Percentiles rank a stretch among this genome's conserved stretches.
Evolutionary conservation across 2,113 vertebrate species (phyloP).

Genomic region (Ornithorhynchus anatinus): DNA sequence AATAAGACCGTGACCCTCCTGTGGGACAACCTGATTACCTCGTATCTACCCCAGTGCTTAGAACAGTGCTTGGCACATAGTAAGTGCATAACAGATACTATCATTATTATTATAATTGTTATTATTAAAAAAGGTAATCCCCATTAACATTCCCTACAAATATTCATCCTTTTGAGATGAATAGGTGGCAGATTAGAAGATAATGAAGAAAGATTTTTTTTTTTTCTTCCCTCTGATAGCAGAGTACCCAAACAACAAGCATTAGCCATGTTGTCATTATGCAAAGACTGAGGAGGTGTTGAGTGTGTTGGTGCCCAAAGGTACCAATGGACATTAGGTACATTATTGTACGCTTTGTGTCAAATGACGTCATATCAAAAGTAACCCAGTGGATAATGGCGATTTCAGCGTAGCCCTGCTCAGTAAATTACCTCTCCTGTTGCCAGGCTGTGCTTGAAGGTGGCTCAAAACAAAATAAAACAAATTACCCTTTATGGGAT

Average conservation of each 20-base stretch:
- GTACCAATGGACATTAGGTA: neutral
- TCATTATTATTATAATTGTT: no score
- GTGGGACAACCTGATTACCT: no score
- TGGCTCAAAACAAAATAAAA: slow-evolving; percentile 17
- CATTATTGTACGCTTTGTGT: neutral
- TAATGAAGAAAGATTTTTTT: no score
- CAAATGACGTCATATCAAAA: neutral
- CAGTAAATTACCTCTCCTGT: neutral
- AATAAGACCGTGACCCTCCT: no score
- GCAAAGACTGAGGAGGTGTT: neutral
- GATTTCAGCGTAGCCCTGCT: neutral
- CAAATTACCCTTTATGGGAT: slow-evolving; percentile 29
- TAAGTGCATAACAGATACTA: no score
- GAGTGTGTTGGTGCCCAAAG: accelerated
- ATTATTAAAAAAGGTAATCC: neutral
- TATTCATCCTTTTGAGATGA: neutral
- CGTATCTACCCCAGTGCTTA: no score
- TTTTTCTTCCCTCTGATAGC: neutral
- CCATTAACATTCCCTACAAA: neutral
- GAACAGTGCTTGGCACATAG: no score
- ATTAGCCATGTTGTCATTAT: neutral
- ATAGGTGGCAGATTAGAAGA: no score
- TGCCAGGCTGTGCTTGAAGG: neutral
- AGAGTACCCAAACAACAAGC: neutral
- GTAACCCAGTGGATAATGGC: accelerated